A percentile compares a stretch with the other conserved stretches of the same genome.
These are phyloP conservation scores for Clivina fossor DNA, from an alignment of 2,888 invertebrate genomes.

Conservation along the genomic window DNA sequence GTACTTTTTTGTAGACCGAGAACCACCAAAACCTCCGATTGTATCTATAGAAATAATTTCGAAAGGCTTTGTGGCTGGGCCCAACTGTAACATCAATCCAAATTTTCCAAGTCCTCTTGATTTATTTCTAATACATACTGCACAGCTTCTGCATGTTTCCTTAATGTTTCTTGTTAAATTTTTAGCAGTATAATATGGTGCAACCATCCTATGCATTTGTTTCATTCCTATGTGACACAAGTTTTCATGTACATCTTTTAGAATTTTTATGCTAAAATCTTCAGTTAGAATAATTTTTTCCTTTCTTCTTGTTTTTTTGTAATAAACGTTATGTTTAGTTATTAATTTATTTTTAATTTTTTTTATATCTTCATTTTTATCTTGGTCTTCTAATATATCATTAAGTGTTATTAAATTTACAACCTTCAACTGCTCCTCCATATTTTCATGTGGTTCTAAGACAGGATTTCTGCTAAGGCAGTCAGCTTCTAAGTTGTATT, in stretches of 20 bases:
- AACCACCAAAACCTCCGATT: slow-evolving; percentile 42
- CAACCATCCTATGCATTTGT: slow-evolving; percentile 2
- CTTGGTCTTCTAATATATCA: slow-evolving; percentile 9
- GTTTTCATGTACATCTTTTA: slow-evolving; percentile 25
- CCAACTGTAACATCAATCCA: slow-evolving; percentile 41
- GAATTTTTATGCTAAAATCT: slow-evolving; percentile 20
- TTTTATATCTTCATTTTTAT: slow-evolving; percentile 9
- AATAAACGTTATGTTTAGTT: slow-evolving; percentile 3
- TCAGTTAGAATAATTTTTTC: slow-evolving; percentile 19
- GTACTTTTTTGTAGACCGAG: slow-evolving; percentile 37
- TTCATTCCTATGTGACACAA: slow-evolving; percentile 1
- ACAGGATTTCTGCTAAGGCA: slow-evolving; percentile 37
- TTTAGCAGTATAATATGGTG: slow-evolving; percentile 7
- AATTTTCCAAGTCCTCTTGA: slow-evolving; percentile 38
- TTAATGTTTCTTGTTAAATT: slow-evolving; percentile 28
- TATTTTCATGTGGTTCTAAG: slow-evolving; percentile 23
- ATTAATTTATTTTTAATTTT: slow-evolving; percentile 7
- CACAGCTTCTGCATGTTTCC: slow-evolving; percentile 27
- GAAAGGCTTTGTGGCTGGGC: slow-evolving; percentile 42
- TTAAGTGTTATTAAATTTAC: slow-evolving; percentile 16
- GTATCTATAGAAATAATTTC: slow-evolving; percentile 44
- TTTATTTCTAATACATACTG: slow-evolving; percentile 42
- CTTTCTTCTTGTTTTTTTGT: slow-evolving; percentile 9
- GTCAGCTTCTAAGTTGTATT: slow-evolving; percentile 38
- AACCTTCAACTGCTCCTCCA: background rate